These are phyloP conservation scores for Ginglymostoma cirratum DNA, from an alignment of 2,113 vertebrate genomes.

Conservation along the genomic window DNA sequence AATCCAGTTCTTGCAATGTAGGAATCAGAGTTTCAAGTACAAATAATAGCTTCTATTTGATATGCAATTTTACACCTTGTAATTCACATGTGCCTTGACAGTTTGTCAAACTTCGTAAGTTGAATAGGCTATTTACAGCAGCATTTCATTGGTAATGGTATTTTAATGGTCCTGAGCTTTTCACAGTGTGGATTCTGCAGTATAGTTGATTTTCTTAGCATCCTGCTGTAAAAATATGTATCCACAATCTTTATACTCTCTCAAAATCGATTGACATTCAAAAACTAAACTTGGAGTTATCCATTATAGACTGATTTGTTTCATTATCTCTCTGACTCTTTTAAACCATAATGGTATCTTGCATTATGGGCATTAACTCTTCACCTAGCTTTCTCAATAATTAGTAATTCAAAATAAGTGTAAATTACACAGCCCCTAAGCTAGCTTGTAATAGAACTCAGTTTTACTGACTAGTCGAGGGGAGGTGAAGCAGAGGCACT, in stretches of 20 bases:
- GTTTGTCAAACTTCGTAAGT: not conserved
- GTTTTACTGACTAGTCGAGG: not conserved
- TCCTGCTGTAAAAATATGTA: not conserved
- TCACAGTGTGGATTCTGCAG: not conserved
- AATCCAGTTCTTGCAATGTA: not conserved
- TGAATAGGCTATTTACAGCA: not conserved
- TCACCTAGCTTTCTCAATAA: not conserved
- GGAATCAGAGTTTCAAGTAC: not conserved
- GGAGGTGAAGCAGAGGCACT: not conserved
- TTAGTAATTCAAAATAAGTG: not conserved
- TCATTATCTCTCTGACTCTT: not conserved
- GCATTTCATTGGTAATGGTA: constrained; percentile 1
- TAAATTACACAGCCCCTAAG: not conserved
- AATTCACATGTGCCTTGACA: constrained; percentile 2
- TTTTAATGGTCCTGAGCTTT: constrained; percentile 14
- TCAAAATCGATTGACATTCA: not conserved
- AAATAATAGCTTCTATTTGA: not conserved
- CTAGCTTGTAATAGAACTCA: not conserved
- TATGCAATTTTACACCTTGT: not conserved
- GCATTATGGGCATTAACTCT: not conserved
- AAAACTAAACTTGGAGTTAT: not conserved
- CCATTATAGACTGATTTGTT: not conserved
- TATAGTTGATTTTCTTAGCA: not conserved
- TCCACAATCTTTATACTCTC: not conserved
- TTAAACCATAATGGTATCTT: not conserved